phyloP scores from a whole-genome alignment of 2,113 vertebrate genomes.

The Toxotes chatareus region DNA sequence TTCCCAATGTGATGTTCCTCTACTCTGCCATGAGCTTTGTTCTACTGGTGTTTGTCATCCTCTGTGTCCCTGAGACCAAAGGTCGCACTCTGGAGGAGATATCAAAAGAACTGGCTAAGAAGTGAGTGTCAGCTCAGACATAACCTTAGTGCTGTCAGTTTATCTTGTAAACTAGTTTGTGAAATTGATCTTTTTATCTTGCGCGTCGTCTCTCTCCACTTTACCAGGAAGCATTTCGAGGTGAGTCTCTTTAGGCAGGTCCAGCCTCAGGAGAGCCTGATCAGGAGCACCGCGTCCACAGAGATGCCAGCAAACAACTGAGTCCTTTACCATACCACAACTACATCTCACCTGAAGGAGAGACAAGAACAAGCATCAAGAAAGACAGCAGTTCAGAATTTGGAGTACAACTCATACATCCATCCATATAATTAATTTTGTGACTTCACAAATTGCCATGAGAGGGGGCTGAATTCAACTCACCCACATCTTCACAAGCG shows the following conservation, averaged over 20 bases:
- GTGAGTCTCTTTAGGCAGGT: slow-evolving; percentile 58
- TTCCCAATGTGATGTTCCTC: slow-evolving; percentile 91
- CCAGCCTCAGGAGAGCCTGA: slow-evolving; percentile 51
- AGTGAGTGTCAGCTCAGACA: slow-evolving; percentile 82
- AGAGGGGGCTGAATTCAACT: too few species aligned
- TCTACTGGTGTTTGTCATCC: slow-evolving; percentile 89
- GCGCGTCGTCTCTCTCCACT: not conserved
- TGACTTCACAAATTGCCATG: too few species aligned
- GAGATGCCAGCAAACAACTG: not conserved
- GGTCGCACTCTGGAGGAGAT: slow-evolving; percentile 94
- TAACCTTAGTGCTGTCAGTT: not conserved
- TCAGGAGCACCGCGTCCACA: slow-evolving; percentile 8
- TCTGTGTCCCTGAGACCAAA: slow-evolving; percentile 94
- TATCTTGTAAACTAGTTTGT: not conserved
- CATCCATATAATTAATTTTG: too few species aligned
- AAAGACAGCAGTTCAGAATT: not conserved
- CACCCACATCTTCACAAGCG: not conserved
- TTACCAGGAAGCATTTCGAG: slow-evolving; percentile 76
- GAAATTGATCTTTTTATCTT: not conserved
- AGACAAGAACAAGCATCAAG: not conserved
- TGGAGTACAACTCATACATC: not conserved
- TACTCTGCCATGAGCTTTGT: slow-evolving; percentile 91
- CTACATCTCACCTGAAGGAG: not conserved
- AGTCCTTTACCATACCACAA: not conserved
- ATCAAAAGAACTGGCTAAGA: slow-evolving; percentile 91